Evolutionary conservation across 2,888 invertebrate genomes (phyloP).

Genomic region (Selenia dentaria): DNA sequence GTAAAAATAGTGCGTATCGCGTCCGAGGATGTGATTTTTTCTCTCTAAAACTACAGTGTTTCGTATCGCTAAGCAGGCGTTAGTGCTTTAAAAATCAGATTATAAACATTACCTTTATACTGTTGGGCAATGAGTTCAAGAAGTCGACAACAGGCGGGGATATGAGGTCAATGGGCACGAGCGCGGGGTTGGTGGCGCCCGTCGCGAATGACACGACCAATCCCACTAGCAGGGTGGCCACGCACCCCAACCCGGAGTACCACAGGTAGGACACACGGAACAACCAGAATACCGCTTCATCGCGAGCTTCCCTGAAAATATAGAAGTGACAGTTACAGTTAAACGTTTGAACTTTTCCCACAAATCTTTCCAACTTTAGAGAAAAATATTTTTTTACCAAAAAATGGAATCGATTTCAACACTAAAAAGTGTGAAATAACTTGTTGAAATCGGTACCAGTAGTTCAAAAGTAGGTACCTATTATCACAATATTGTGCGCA

Average conservation of each 20-base stretch:
- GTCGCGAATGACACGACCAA: slow-evolving; percentile 88
- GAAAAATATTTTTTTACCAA: not conserved
- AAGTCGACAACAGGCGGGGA: slow-evolving; percentile 87
- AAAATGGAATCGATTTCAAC: not conserved
- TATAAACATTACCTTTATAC: slow-evolving; percentile 80
- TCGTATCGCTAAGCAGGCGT: too few relatives aligned
- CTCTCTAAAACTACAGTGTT: too few relatives aligned
- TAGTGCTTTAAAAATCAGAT: too few relatives aligned
- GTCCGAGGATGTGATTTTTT: too few relatives aligned
- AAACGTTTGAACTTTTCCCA: too few relatives aligned
- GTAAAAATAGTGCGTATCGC: too few relatives aligned
- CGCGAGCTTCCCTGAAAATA: slow-evolving; percentile 51
- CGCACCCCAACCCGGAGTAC: slow-evolving; percentile 93
- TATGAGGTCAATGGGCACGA: slow-evolving; percentile 87
- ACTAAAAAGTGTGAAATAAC: not conserved
- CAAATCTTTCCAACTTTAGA: too few relatives aligned
- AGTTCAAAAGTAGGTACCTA: too few relatives aligned
- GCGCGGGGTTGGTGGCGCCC: slow-evolving; percentile 85
- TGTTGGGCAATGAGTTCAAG: slow-evolving; percentile 77
- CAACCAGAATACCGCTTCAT: slow-evolving; percentile 75
- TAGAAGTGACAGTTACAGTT: too few relatives aligned
- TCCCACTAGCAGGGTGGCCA: slow-evolving; percentile 89
- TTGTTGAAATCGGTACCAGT: too few relatives aligned
- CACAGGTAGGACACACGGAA: slow-evolving; percentile 95
- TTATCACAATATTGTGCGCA: too few relatives aligned